Evolutionary conservation across 37 sponge, comb jelly and placozoan genomes (phyloP), one percentile per base, ranked within the genome.

Genomic region (Spongilla lacustris): DNA sequence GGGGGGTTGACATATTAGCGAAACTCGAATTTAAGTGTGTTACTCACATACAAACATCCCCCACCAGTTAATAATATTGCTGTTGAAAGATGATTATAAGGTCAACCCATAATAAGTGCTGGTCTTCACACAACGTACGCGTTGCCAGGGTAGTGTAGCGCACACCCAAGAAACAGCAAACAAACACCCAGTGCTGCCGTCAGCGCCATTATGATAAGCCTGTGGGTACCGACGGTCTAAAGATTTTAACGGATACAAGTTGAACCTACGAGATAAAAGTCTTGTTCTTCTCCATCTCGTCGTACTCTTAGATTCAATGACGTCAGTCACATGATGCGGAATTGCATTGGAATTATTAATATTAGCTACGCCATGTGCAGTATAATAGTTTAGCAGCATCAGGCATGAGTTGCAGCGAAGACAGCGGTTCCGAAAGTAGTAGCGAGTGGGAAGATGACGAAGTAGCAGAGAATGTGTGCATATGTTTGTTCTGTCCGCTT

Each of bases 41-140:
- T 28, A 89, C 90, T 93, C 79, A 93, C 93, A 19, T 19, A 89
- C 87, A 79, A 93, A 93, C 50, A 93, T 68, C 13, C 90, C 87
- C 93, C 93, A 93, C 93, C 93, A 93, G 73, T 90, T 90, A 31
- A 89, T 23, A 81, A 13, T 26, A 17, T 9, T 11, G 9, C 70
- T 28, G 28, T 25, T 0, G 79, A 79, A 21, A 22, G 21, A 25
- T n/a, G 31, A 12, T 26, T 48, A 10, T 36, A 25, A 76, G 23
- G 10, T 14, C 36, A 12, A 29, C 14, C 14, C 21, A 33, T 11
- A n/a, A 29, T 11, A n/a, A 29, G 14, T 41, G 41, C 6, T 41
- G 41, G 3, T 3, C 6, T 41, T 41, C 29, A 21, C 73, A 25
- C 0, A 32, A 33, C 70, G 71, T 38, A 78, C 81, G 31, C 22